Conservation (phyloP, 2,113 vertebrate genomes). For the Tachuris rubrigastra region DNA sequence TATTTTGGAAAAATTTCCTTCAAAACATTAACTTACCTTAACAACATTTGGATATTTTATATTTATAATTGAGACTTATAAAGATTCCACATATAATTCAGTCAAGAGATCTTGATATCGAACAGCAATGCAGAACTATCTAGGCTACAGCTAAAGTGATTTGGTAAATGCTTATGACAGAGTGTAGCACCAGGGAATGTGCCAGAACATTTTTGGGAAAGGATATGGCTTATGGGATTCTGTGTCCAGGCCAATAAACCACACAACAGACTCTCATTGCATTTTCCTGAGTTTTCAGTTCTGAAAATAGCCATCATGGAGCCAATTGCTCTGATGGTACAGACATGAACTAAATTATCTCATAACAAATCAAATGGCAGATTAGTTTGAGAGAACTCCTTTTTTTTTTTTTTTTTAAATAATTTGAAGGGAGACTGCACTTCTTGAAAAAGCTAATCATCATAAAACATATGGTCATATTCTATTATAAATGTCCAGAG, state of each 20-base stretch:
- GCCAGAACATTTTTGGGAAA: neutral
- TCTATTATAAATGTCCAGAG: neutral
- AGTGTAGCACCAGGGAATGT: neutral
- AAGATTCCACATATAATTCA: neutral
- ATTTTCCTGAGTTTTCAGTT: neutral
- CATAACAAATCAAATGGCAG: neutral
- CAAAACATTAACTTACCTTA: neutral
- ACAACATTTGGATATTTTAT: neutral
- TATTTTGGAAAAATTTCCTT: neutral
- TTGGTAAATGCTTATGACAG: neutral
- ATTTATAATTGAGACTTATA: neutral
- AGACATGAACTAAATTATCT: neutral
- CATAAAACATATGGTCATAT: neutral
- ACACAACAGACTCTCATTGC: neutral
- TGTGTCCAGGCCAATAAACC: neutral
- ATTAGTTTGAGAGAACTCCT: neutral
- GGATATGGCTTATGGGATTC: neutral
- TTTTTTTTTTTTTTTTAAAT: neutral
- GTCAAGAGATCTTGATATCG: neutral
- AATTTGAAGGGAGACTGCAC: neutral
- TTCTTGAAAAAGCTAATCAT: neutral
- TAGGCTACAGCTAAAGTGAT: neutral
- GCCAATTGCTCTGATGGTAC: neutral
- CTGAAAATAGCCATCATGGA: neutral
- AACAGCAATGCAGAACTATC: neutral